A percentile compares a stretch with the other conserved stretches of the same genome.
These are phyloP conservation scores for Masticophis lateralis DNA, from an alignment of 2,797 vertebrate genomes.

Conservation along the genomic window DNA sequence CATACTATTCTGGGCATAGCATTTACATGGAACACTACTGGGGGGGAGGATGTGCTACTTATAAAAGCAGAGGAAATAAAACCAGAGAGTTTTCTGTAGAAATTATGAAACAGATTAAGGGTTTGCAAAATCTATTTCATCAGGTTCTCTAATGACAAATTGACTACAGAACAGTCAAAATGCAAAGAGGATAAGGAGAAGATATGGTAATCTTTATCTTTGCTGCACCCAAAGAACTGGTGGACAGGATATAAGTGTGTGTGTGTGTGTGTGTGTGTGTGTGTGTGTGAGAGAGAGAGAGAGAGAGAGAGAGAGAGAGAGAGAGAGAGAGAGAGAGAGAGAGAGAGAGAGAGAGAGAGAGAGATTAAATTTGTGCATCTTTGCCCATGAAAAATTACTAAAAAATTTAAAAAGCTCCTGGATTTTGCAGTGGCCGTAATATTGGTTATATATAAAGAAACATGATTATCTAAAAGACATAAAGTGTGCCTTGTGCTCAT, in stretches of 20 bases:
- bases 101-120: background rate
- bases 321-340: no score
- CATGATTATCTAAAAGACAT: background rate
- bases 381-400: background rate
- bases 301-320: no score
- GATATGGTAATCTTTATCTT: background rate
- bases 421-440: background rate
- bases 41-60: background rate
- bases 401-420: background rate
- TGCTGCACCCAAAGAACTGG: background rate
- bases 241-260: background rate
- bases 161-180: background rate
- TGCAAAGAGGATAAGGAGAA: background rate
- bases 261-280: background rate
- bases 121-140: background rate
- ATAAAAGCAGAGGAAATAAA: background rate
- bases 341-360: no score
- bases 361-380: background rate
- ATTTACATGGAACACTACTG: background rate
- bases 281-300: accelerated
- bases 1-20: background rate
- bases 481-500: background rate
- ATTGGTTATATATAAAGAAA: background rate
- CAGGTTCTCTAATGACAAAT: background rate
- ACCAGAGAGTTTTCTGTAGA: background rate